Evolutionary conservation across 2,113 vertebrate genomes (phyloP), one percentile per base, ranked within the genome.

Genomic region (Triplophysa siluroides): DNA sequence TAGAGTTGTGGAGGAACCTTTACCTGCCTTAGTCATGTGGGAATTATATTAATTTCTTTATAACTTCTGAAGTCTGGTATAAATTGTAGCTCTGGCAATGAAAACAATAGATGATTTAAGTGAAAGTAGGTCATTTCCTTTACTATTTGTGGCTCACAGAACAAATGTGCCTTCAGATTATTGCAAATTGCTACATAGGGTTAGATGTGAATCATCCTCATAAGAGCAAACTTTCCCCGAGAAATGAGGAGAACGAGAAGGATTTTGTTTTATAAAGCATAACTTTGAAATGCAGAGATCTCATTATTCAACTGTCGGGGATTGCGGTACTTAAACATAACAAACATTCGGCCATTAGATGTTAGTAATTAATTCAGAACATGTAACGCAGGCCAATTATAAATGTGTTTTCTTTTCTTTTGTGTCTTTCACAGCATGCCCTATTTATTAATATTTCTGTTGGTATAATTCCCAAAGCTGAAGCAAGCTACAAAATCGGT

Each of bases 121-220:
- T 43, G 23, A 52, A 67, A 76, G 58, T 79, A 54, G 65, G 47
- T 76, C 62, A 64, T 83, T 76, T 80, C 26, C 58, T 74, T 45
- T 78, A 58, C 66, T 58, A 65, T 78, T 74, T 78, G 62, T 33
- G 61, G 47, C 80, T 71, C 66, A 64, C 18, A 18, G 45, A 63
- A 78, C 56, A 83, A 83, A 79, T 74, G 29, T 67, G 63, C 63
- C 56, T 69, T 80, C 62, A 71, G 62, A 71, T 79, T 63, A 76
- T 52, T 43, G 50, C 38, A 79, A 80, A 77, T 71, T 66, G 63
- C 71, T 65, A 65, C 58, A 70, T n/a, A 81, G 56, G 8, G 18
- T 72, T 43, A 63, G 64, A 70, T 60, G 60, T 75, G 79, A 81
- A 61, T 78, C 62, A 63, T 43, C 43, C 41, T 72, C 33, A 71